Conservation (phyloP, 2,113 vertebrate species). For the Callithrix jacchus region DNA sequence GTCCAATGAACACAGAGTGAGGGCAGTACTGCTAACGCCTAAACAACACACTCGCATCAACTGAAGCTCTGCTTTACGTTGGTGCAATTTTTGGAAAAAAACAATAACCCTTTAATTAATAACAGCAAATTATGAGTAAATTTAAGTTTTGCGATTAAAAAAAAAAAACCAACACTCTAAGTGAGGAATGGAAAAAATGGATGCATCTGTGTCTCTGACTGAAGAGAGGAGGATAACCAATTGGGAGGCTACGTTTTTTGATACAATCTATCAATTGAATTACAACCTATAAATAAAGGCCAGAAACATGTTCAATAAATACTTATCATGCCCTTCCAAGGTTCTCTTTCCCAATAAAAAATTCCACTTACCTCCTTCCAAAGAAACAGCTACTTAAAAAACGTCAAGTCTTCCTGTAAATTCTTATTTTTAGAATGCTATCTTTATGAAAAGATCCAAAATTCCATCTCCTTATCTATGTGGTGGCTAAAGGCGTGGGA, state of each 20-base stretch:
- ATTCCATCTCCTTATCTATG: neutral
- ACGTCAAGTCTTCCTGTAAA: neutral
- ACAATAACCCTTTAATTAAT: neutral
- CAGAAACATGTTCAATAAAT: neutral
- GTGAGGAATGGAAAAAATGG: neutral
- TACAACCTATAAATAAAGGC: neutral
- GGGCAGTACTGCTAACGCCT: constrained; percentile 91
- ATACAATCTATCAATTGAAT: neutral
- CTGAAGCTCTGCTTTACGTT: constrained; percentile 18
- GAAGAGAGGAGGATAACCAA: neutral
- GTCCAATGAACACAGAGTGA: constrained; percentile 92
- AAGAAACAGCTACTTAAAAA: neutral
- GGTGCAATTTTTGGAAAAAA: constrained; percentile 99
- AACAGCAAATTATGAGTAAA: rapidly evolving
- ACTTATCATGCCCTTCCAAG: neutral
- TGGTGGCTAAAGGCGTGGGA: neutral
- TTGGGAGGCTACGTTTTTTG: neutral
- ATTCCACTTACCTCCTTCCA: neutral
- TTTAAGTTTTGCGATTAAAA: no score
- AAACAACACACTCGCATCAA: constrained; percentile 87
- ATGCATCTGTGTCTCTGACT: no score
- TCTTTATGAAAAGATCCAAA: neutral
- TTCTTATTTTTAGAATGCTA: neutral
- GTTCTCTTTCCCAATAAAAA: neutral
- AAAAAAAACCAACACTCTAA: no score